Conservation (phyloP, 1,140 invertebrate genomes). For the Monomorium pharaonis region DNA sequence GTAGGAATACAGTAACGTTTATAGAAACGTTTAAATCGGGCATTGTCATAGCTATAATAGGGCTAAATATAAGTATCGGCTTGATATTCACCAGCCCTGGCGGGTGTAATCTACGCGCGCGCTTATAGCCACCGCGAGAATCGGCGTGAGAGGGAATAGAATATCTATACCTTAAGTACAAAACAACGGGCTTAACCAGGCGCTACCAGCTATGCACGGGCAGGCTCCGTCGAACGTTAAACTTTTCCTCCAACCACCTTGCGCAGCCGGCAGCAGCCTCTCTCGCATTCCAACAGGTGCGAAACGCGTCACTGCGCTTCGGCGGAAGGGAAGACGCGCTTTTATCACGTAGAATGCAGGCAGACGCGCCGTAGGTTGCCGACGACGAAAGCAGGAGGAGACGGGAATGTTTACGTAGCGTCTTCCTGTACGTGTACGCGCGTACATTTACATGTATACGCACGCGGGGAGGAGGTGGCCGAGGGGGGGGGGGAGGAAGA, state of each 20-base stretch:
- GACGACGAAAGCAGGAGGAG: slow-evolving; percentile 35
- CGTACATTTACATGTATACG: no score
- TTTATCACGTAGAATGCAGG: slow-evolving; percentile 66
- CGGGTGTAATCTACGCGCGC: slow-evolving; percentile 16
- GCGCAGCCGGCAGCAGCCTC: slow-evolving; percentile 40
- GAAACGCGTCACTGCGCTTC: slow-evolving; percentile 77
- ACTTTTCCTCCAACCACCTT: slow-evolving; percentile 64
- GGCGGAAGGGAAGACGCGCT: slow-evolving; percentile 54
- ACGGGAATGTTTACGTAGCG: slow-evolving; percentile 21
- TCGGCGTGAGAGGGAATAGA: slow-evolving; percentile 27
- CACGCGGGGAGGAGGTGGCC: not conserved
- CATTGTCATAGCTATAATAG: not conserved
- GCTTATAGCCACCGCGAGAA: slow-evolving; percentile 24
- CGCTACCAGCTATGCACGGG: slow-evolving; percentile 16
- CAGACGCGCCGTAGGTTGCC: slow-evolving; percentile 61
- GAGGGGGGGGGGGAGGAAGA: not conserved
- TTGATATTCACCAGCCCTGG: slow-evolving; percentile 26
- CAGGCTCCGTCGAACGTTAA: slow-evolving; percentile 49
- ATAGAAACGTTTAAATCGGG: not conserved
- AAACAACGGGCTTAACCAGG: not conserved
- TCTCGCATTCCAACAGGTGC: slow-evolving; percentile 83
- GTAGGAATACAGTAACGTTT: not conserved
- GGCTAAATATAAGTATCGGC: not conserved
- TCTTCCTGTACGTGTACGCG: not conserved
- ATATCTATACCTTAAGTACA: not conserved